phyloP scores from a whole-genome alignment of 2,888 invertebrate species.

The Dryomyza anilis region DNA sequence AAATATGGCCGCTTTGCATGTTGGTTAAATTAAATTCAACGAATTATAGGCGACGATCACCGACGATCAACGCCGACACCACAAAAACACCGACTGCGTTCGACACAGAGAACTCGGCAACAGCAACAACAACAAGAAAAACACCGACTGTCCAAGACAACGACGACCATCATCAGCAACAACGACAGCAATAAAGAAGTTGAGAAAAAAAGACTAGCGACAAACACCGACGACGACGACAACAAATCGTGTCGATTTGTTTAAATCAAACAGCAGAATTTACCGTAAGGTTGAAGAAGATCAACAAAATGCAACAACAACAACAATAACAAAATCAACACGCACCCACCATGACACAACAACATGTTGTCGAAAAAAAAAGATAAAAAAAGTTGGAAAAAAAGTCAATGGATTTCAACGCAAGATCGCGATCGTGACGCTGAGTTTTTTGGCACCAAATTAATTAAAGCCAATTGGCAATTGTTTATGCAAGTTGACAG shows the following conservation, averaged over 20 bases:
- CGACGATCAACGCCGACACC: slow-evolving; percentile 36
- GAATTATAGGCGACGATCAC: slow-evolving; percentile 19
- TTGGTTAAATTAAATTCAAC: slow-evolving; percentile 34
- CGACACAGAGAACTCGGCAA: slow-evolving; percentile 31
- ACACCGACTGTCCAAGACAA: not conserved
- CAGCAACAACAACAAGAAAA: slow-evolving; percentile 7
- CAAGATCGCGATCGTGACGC: slow-evolving; percentile 17
- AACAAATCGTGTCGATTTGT: slow-evolving; percentile 21
- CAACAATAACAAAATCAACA: slow-evolving; percentile 14
- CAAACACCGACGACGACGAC: slow-evolving; percentile 16
- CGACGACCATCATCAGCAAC: slow-evolving; percentile 33
- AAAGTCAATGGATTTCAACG: not conserved
- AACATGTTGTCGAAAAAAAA: not conserved
- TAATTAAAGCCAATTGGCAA: slow-evolving; percentile 39
- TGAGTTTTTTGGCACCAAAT: slow-evolving; percentile 37
- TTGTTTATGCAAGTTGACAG: slow-evolving; percentile 34
- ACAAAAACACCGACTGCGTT: slow-evolving; percentile 38
- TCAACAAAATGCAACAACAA: slow-evolving; percentile 9
- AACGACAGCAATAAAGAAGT: slow-evolving; percentile 42
- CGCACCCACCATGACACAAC: slow-evolving; percentile 18
- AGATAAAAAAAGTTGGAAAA: not conserved
- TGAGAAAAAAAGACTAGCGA: slow-evolving; percentile 21
- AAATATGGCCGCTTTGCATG: slow-evolving; percentile 51
- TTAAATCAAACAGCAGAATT: slow-evolving; percentile 23
- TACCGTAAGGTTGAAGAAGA: slow-evolving; percentile 35